Base-by-base conservation (phyloP, 2,888 invertebrate genomes). In the Pachydiplax longipennis region DNA sequence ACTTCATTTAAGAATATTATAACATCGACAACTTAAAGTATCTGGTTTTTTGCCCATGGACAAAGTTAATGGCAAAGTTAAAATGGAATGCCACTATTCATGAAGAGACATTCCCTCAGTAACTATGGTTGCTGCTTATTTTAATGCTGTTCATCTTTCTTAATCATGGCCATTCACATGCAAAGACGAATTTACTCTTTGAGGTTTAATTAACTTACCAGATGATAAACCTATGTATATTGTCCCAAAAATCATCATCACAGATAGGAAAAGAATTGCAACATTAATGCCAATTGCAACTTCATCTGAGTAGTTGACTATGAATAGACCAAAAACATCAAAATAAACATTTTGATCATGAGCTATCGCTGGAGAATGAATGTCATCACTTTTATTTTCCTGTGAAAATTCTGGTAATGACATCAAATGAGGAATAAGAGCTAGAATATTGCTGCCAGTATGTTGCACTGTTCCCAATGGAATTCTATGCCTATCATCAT, bases 271-370 rank as follows among this genome's bases (percentile, higher is more conserved):
- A 0, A 94, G 93, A 0, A 95, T 93, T 0, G 94, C 53, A 0
- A 94, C 93, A 92, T 95, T 95, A 0, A 95, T 91, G 0, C 93
- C 92, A 53, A 95, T 94, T 3, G 95, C 94, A 3, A 93, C 93
- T 0, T 93, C 92, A 92, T 95, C 94, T 0, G 96, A 95, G 92
- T 97, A 97, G 83, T 95, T 94, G 0, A 97, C 93, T 93, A 97
- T 94, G 92, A 96, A 96, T 91, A 95, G 93, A 53, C 97, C 97
- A 92, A 97, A 93, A 87, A 96, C 95, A 93, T 98, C 97, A 93
- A 95, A 97, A 94, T 96, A 98, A 0, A 97, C 95, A 1, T 95
- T 95, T 40, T 94, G 93, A 37, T 94, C 93, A 35, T 94, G 93
- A 0, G 94, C 93, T 25, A 93, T 92, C 91, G 93, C 92, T 18